Conservation (phyloP, 1,140 invertebrate genomes). For the Polypedilum vanderplanki region DNA sequence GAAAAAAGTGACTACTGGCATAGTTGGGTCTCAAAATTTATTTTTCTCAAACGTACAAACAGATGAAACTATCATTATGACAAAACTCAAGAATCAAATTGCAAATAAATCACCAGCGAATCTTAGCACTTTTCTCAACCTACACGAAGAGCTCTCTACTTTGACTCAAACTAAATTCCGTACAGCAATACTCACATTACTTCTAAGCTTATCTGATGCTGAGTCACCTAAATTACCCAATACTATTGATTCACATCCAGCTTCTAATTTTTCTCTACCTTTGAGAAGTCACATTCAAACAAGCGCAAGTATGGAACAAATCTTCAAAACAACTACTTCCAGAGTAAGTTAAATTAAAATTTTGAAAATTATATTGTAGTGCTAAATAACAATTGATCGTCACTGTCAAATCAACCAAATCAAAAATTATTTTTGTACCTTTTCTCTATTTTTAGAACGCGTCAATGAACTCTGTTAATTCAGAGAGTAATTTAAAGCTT, state of each 20-base stretch:
- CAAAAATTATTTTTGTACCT: not conserved
- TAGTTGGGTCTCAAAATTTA: conserved; percentile 33
- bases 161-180: conserved; percentile 31
- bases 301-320: not conserved
- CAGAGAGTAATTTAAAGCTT: conserved; percentile 30
- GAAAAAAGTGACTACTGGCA: conserved; percentile 35
- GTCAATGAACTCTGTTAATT: not conserved
- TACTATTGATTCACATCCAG: not conserved
- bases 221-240: not conserved
- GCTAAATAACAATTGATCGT: too few relatives aligned
- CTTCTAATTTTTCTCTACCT: not conserved
- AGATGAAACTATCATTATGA: conserved; percentile 33
- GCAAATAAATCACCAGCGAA: conserved; percentile 30
- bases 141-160: conserved; percentile 33
- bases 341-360: not conserved
- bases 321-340: not conserved
- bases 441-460: conserved; percentile 20
- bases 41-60: conserved; percentile 31
- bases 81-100: conserved; percentile 34
- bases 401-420: not conserved
- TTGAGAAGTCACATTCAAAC: conserved; percentile 20
- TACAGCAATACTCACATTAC: not conserved
- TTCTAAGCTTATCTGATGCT: not conserved
- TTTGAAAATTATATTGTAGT: too few relatives aligned
- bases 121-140: conserved; percentile 31